phyloP scores from a whole-genome alignment of 2,888 invertebrate genomes.

The Volucella zonaria region DNA sequence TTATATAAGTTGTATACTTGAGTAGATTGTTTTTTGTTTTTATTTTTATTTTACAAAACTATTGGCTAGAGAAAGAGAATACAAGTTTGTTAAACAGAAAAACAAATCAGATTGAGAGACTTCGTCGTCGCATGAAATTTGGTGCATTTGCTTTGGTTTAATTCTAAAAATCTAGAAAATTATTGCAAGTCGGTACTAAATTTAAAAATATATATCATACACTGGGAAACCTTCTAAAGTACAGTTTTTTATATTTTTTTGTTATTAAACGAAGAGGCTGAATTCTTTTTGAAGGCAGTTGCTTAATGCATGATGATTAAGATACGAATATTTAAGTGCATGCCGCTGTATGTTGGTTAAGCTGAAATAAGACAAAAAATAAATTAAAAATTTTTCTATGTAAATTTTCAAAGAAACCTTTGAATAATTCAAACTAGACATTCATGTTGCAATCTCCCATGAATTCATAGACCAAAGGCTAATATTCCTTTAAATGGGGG shows the following conservation, averaged over 20 bases:
- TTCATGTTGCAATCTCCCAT: no score
- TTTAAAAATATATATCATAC: constrained; percentile 2
- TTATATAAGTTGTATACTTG: constrained; percentile 23
- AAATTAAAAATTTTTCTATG: background rate
- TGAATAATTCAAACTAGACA: no score
- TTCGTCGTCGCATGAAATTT: constrained; percentile 53
- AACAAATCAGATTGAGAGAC: constrained; percentile 1
- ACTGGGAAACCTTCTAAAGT: constrained; percentile 39
- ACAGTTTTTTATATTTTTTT: constrained; percentile 19
- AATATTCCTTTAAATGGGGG: no score
- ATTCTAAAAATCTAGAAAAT: background rate
- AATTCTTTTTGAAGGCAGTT: constrained; percentile 60
- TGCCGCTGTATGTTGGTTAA: constrained; percentile 38
- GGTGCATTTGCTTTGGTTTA: constrained; percentile 52
- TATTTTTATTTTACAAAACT: constrained; percentile 48
- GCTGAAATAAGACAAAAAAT: constrained; percentile 9
- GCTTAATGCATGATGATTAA: constrained; percentile 47
- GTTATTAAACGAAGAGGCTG: constrained; percentile 9
- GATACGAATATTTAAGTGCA: constrained; percentile 12
- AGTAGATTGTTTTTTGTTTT: constrained; percentile 23
- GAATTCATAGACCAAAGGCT: no score
- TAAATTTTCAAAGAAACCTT: background rate
- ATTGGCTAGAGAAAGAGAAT: constrained; percentile 16
- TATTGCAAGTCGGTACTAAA: constrained; percentile 1
- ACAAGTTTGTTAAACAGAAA: constrained; percentile 32